These are phyloP conservation scores for Euura lappo DNA, from an alignment of 1,140 invertebrate genomes.

Conservation along the genomic window DNA sequence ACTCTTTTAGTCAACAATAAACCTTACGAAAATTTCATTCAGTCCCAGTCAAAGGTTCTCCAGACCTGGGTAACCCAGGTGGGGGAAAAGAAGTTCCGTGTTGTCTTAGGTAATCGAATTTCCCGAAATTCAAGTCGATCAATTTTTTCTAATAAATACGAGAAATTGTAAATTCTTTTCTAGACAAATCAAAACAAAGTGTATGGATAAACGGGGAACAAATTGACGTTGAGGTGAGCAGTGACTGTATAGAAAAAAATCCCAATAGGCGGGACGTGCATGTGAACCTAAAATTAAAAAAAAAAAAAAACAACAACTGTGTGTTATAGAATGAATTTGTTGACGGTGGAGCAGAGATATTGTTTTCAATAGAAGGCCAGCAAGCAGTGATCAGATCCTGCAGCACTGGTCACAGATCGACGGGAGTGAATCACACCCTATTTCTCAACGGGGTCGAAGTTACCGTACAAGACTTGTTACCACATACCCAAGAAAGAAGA, in stretches of 20 bases:
- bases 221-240: constrained; percentile 62
- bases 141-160: neutral
- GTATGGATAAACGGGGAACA: constrained; percentile 80
- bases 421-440: constrained; percentile 49
- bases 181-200: constrained; percentile 80
- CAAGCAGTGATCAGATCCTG: constrained; percentile 67
- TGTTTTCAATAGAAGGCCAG: constrained; percentile 67
- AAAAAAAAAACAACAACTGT: constrained; percentile 14
- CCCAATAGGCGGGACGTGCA: too few relatives aligned
- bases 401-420: constrained; percentile 49
- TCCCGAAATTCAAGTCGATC: neutral
- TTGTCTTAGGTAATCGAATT: constrained; percentile 70
- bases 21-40: constrained; percentile 74
- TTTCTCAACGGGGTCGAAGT: constrained; percentile 44
- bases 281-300: too few relatives aligned
- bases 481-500: neutral
- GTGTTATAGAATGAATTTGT: constrained; percentile 73
- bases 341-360: constrained; percentile 79
- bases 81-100: constrained; percentile 54
- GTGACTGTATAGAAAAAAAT: too few relatives aligned
- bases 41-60: constrained; percentile 76
- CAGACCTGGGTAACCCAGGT: constrained; percentile 51
- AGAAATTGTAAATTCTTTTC: constrained; percentile 25
- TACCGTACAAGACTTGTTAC: neutral
- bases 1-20: constrained; percentile 76